phyloP scores from a whole-genome alignment of 2,797 vertebrate species.

The Aeoliscus strigatus region DNA sequence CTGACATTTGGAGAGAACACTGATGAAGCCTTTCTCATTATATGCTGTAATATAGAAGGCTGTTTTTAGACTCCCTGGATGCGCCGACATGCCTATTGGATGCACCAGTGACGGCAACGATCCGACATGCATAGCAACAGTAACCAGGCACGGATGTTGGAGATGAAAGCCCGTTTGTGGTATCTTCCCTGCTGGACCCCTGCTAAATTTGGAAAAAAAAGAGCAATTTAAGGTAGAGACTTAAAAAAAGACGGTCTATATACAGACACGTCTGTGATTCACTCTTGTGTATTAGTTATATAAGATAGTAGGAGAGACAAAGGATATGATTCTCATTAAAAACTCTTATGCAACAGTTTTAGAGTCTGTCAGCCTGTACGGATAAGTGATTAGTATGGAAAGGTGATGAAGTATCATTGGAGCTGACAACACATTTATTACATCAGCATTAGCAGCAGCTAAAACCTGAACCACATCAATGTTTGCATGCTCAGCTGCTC shows the following conservation, averaged over 20 bases:
- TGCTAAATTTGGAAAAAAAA: slow-evolving; percentile 60
- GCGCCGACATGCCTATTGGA: slow-evolving; percentile 66
- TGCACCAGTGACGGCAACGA: slow-evolving; percentile 63
- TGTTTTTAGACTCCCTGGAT: slow-evolving; percentile 68
- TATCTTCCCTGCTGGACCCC: slow-evolving; percentile 40
- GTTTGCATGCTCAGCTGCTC: no score
- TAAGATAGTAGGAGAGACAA: no score
- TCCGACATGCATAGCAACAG: slow-evolving; percentile 77
- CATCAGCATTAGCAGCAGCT: no score
- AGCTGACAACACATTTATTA: no score
- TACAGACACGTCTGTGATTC: slow-evolving; percentile 6
- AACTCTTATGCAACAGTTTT: background rate
- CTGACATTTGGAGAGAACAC: slow-evolving; percentile 70
- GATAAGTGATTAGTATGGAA: no score
- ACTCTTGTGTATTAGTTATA: slow-evolving; percentile 11
- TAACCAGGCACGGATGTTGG: slow-evolving; percentile 72
- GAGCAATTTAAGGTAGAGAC: slow-evolving; percentile 17
- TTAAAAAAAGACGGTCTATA: slow-evolving; percentile 2
- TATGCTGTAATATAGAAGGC: slow-evolving; percentile 71
- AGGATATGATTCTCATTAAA: no score
- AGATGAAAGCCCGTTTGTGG: slow-evolving; percentile 61
- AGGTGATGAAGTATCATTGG: no score
- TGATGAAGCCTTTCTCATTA: slow-evolving; percentile 70
- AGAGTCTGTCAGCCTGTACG: background rate
- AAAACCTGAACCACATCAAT: no score